A percentile compares a stretch with the other conserved stretches of the same genome.
Evolutionary conservation across 1,140 invertebrate genomes (phyloP).

Genomic region (Eciton burchellii): DNA sequence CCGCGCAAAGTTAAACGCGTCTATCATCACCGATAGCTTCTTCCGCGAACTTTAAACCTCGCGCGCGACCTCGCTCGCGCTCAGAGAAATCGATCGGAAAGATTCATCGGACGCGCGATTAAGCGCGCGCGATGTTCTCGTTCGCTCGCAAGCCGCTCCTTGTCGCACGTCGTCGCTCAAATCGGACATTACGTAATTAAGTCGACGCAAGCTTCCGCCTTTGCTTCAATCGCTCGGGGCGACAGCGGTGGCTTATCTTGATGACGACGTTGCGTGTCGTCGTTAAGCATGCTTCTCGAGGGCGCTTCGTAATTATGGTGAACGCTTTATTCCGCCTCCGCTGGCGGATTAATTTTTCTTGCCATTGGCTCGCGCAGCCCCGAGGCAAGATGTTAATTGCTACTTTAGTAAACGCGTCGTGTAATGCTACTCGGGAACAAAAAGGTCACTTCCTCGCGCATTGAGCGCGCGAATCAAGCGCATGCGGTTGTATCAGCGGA

Average conservation of each 20-base stretch:
- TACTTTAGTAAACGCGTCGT: neutral
- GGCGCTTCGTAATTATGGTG: slow-evolving; percentile 41
- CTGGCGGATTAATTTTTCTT: slow-evolving; percentile 4
- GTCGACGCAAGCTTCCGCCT: slow-evolving; percentile 1
- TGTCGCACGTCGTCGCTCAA: slow-evolving; percentile 9
- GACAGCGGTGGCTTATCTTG: slow-evolving; percentile 28
- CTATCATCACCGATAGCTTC: slow-evolving; percentile 47
- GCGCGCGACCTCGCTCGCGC: neutral
- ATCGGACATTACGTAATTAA: slow-evolving; percentile 32
- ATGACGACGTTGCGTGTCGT: slow-evolving; percentile 49
- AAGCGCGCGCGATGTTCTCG: neutral
- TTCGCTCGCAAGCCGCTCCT: neutral
- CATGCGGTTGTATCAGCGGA: neutral
- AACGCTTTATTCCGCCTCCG: neutral
- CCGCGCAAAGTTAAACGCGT: slow-evolving; percentile 52
- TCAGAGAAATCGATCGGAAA: slow-evolving; percentile 4
- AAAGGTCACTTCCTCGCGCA: slow-evolving; percentile 10
- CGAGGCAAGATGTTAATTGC: slow-evolving; percentile 23
- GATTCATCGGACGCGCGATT: neutral
- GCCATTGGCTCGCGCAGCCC: neutral
- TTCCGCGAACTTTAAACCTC: neutral
- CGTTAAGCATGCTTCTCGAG: slow-evolving; percentile 20
- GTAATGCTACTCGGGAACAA: neutral
- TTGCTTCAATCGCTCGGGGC: slow-evolving; percentile 15
- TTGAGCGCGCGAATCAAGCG: neutral